Percentiles rank a stretch among this genome's conserved stretches.
These are phyloP conservation scores for Balaeniceps rex DNA, from an alignment of 2,113 vertebrate genomes.

Conservation along the genomic window DNA sequence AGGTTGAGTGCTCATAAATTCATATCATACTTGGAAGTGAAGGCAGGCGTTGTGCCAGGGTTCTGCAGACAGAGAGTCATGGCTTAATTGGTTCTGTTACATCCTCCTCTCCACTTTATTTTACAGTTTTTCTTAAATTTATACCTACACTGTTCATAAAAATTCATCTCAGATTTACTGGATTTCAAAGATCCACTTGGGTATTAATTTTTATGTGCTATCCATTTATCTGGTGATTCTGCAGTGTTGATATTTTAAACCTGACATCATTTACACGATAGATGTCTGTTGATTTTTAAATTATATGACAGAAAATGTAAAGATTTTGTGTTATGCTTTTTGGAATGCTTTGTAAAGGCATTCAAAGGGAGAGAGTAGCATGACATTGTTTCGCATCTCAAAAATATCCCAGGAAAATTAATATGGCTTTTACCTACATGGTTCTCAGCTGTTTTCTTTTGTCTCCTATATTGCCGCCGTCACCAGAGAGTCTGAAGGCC, in stretches of 20 bases:
- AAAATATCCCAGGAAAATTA: neutral
- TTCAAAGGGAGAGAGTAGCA: neutral
- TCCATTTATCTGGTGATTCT: neutral
- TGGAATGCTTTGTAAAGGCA: neutral
- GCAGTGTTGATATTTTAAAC: neutral
- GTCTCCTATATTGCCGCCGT: neutral
- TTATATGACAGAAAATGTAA: neutral
- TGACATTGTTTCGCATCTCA: neutral
- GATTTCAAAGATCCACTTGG: neutral
- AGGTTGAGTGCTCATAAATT: neutral
- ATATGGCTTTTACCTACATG: neutral
- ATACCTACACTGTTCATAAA: neutral
- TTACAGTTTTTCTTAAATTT: neutral
- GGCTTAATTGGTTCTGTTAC: neutral
- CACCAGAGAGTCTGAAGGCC: neutral
- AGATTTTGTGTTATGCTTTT: neutral
- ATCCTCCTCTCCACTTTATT: neutral
- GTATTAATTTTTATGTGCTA: neutral
- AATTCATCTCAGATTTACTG: neutral
- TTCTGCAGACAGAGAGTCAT: neutral
- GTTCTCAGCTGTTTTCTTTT: neutral
- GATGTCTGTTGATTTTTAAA: neutral
- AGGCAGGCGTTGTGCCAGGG: neutral
- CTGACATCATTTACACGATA: neutral
- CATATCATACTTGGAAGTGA: neutral